phyloP scores from a whole-genome alignment of 1,140 invertebrate species.

The Pristionchus pacificus region DNA sequence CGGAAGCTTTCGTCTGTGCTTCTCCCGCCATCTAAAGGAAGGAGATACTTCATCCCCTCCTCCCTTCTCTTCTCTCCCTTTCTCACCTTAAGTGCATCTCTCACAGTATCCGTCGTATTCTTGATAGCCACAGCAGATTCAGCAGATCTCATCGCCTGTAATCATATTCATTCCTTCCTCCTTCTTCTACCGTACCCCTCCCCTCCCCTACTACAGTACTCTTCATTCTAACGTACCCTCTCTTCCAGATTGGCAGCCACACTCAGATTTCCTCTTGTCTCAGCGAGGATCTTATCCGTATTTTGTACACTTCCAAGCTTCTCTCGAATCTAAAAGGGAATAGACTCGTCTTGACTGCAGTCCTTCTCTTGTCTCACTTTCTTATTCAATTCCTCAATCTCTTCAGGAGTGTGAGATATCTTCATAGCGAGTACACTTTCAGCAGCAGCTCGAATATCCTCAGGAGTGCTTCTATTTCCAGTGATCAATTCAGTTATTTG shows the following conservation, averaged over 20 bases:
- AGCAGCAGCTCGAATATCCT: slow-evolving; percentile 47
- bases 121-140: slow-evolving; percentile 26
- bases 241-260: slow-evolving; percentile 46
- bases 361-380: slow-evolving; percentile 42
- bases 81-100: slow-evolving; percentile 19
- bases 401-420: slow-evolving; percentile 49
- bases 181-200: neutral
- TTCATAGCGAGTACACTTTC: slow-evolving; percentile 49
- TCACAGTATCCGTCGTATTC: slow-evolving; percentile 29
- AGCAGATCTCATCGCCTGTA: slow-evolving; percentile 18
- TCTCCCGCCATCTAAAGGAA: slow-evolving; percentile 22
- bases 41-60: too few species aligned
- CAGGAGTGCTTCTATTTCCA: slow-evolving; percentile 41
- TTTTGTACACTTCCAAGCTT: slow-evolving; percentile 54
- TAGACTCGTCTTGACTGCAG: too few species aligned
- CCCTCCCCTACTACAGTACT: too few species aligned
- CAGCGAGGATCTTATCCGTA: slow-evolving; percentile 51
- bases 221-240: slow-evolving; percentile 40
- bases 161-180: slow-evolving; percentile 10
- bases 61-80: too few species aligned
- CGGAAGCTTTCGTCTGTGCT: slow-evolving; percentile 19
- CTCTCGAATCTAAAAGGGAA: slow-evolving; percentile 47
- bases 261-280: slow-evolving; percentile 51
- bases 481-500: slow-evolving; percentile 49
- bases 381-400: slow-evolving; percentile 48